A percentile compares a stretch with the other conserved stretches of the same genome.
These are phyloP conservation scores for Caradrina clavipalpis DNA, from an alignment of 2,888 invertebrate species.

Conservation along the genomic window DNA sequence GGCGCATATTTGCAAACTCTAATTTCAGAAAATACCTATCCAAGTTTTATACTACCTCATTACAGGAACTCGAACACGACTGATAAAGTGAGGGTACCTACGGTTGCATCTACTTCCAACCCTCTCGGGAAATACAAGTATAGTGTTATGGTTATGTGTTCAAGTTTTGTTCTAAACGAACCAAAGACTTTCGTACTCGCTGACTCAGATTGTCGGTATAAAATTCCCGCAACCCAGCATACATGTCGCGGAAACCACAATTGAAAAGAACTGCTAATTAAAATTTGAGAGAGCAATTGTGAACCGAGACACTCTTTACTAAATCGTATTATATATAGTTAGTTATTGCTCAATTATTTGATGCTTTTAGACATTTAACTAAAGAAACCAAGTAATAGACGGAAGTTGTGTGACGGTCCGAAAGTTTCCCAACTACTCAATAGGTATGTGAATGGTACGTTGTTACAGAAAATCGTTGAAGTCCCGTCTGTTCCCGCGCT, in stretches of 20 bases:
- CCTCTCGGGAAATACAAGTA: no score
- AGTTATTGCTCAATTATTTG: slow-evolving; percentile 12
- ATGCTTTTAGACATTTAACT: not conserved
- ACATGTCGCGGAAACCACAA: slow-evolving; percentile 10
- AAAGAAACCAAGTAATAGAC: not conserved
- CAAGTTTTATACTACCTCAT: no score
- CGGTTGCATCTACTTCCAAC: no score
- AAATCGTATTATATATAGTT: not conserved
- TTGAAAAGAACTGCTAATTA: slow-evolving; percentile 16
- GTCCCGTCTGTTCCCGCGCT: not conserved
- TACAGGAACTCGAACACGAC: no score
- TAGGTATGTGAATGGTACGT: slow-evolving; percentile 9
- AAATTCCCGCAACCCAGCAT: not conserved
- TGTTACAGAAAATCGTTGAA: not conserved
- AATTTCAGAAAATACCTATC: not conserved
- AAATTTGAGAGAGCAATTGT: not conserved
- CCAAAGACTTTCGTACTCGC: not conserved
- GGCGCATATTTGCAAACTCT: no score
- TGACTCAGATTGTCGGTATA: not conserved
- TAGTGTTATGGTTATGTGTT: no score
- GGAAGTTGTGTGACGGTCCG: not conserved
- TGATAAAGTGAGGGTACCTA: no score
- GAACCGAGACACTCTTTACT: not conserved
- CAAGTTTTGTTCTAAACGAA: not conserved
- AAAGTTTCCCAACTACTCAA: slow-evolving; percentile 25